phyloP scores from a whole-genome alignment of 2,113 vertebrate genomes.

The Ramphastos sulfuratus region DNA sequence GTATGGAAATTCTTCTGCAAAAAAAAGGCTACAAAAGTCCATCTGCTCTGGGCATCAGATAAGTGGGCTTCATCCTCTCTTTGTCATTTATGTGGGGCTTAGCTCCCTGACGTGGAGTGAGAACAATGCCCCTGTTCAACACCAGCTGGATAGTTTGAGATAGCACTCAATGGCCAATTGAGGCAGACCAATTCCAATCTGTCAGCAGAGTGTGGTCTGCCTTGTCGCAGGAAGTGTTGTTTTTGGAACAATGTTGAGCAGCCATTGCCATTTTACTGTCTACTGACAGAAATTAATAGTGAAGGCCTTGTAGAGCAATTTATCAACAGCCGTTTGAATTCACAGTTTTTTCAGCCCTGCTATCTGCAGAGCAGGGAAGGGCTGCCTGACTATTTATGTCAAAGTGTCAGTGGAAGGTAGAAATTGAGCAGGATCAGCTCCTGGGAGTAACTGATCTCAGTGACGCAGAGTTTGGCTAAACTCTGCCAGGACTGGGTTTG shows the following conservation, averaged over 20 bases:
- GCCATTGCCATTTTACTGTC: constrained; percentile 83
- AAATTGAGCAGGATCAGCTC: constrained; percentile 60
- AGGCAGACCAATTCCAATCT: constrained; percentile 81
- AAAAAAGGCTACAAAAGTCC: background rate
- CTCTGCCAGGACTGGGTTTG: constrained; percentile 46
- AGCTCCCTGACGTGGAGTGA: constrained; percentile 45
- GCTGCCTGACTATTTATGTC: constrained; percentile 64
- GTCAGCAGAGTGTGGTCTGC: constrained; percentile 83
- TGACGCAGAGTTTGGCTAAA: constrained; percentile 63
- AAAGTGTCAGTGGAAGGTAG: constrained; percentile 72
- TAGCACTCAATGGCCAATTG: constrained; percentile 72
- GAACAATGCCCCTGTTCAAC: constrained; percentile 72
- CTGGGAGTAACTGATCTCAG: constrained; percentile 65
- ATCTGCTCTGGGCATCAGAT: constrained; percentile 8
- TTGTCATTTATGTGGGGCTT: constrained; percentile 29
- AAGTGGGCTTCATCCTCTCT: constrained; percentile 6
- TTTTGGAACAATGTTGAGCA: constrained; percentile 85
- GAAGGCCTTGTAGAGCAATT: constrained; percentile 80
- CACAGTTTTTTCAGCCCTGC: constrained; percentile 61
- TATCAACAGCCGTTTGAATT: constrained; percentile 81
- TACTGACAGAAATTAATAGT: constrained; percentile 85
- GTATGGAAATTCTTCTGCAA: constrained; percentile 20
- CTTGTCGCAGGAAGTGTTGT: constrained; percentile 82
- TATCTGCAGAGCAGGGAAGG: constrained; percentile 70
- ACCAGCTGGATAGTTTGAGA: constrained; percentile 76